Evolutionary conservation across 2,113 vertebrate genomes (phyloP).

Genomic region (Nasalis larvatus): DNA sequence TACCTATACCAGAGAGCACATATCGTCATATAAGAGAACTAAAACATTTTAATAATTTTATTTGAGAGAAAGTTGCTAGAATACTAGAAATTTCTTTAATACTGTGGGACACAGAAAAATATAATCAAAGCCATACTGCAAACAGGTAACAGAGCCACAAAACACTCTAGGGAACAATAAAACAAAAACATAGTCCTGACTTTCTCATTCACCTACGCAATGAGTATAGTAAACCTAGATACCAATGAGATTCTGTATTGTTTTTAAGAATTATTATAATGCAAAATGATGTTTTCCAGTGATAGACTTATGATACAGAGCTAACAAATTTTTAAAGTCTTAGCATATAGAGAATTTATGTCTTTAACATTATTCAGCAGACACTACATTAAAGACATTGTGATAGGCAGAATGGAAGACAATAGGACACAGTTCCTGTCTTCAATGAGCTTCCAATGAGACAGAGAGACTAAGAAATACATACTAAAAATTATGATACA

Average conservation of each 20-base stretch:
- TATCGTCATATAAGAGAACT: background rate
- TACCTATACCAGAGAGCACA: slow-evolving; percentile 84
- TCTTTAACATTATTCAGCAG: background rate
- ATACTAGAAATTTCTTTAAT: background rate
- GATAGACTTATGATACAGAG: background rate
- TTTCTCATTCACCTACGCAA: background rate
- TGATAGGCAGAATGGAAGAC: background rate
- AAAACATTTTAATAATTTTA: background rate
- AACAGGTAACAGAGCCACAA: background rate
- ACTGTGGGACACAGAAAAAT: slow-evolving; percentile 11
- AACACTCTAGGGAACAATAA: background rate
- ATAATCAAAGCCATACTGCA: background rate
- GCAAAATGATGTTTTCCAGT: background rate
- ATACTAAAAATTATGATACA: background rate
- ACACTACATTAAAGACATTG: background rate
- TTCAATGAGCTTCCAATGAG: background rate
- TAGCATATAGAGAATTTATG: background rate
- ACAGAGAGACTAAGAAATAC: background rate
- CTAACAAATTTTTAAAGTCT: background rate
- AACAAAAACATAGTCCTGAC: background rate
- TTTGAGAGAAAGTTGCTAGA: background rate
- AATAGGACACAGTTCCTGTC: background rate
- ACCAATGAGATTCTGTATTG: background rate
- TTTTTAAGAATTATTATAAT: background rate
- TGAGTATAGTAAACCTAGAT: background rate